Base-by-base conservation (phyloP, 2,888 invertebrate species). In the Siphonodentalium dalli region DNA sequence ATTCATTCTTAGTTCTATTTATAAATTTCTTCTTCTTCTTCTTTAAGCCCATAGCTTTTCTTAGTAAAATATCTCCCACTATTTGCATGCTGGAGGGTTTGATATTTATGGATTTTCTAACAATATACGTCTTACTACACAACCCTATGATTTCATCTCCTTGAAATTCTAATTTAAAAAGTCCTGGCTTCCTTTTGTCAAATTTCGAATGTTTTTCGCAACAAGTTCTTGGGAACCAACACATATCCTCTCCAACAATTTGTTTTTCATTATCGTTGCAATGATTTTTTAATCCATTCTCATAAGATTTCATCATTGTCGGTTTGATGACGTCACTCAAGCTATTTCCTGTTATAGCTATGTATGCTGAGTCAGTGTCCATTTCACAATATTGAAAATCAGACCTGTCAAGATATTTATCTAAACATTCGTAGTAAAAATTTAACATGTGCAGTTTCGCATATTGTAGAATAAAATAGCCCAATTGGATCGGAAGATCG, bases 221-320 rank as follows among this genome's bases (percentile, higher is more conserved):
- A 15, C 55, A 55, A 45, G 38, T 31, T 23, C 54, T 15, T n/a
- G 49, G 54, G 18, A 54, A 49, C 49, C 44, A 54, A n/a, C n/a
- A n/a, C n/a, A n/a, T n/a, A 24, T 38, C 41, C 20, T 37, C 37
- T 38, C 26, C 42, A 26, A 55, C 49, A n/a, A n/a, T n/a, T 21
- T 31, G 39, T 48, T 54, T 54, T 27, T 49, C 42, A 20, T 39
- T 4, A 21, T 54, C 54, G 28, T 54, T 39, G 54, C 54, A 54
- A 15, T 42, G 20, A 13, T 47, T 47, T 38, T 41, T 47, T 38
- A 54, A 49, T 29, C 52, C 50, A 24, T 45, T 27, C 23, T 37
- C 31, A 37, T 43, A 48, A 15, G 43, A 39, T 21, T 33, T 31
- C 35, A 34, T 24, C 24, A 35, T 26, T 28, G 42, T 44, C 29